Conservation (phyloP, 2,113 vertebrate species). For the Numenius arquata region DNA sequence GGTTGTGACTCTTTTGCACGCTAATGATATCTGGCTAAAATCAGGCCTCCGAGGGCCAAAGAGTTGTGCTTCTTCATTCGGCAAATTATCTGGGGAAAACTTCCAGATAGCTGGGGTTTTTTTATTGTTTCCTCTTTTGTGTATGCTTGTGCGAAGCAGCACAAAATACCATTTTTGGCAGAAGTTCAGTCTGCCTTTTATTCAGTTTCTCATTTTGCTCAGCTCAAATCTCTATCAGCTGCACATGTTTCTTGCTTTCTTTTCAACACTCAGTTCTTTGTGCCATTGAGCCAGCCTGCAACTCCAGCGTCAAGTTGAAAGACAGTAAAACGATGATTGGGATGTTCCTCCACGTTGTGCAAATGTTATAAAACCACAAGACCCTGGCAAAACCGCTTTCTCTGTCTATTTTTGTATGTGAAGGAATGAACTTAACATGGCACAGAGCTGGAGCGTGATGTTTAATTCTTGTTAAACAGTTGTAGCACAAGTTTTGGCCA, state of each 20-base stretch:
- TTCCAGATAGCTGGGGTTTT: neutral
- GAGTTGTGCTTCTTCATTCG: constrained; percentile 9
- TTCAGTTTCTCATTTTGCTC: neutral
- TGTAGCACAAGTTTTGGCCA: neutral
- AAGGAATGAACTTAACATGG: neutral
- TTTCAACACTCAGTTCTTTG: neutral
- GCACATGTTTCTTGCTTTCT: neutral
- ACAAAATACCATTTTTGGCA: constrained; percentile 19
- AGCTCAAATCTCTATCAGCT: neutral
- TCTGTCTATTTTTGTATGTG: neutral
- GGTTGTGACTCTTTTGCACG: constrained; percentile 24
- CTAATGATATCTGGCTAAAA: constrained; percentile 58
- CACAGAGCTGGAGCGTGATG: neutral
- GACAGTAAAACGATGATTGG: neutral
- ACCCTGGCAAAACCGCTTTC: neutral
- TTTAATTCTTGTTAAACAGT: constrained; percentile 33
- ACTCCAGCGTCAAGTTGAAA: constrained; percentile 1
- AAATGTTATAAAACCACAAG: constrained; percentile 27
- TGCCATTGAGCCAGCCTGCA: constrained; percentile 22
- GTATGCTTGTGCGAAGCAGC: neutral
- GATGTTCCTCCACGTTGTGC: neutral
- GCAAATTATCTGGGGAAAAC: neutral
- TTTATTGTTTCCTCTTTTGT: neutral
- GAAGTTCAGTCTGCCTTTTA: neutral
- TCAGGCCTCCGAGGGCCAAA: constrained; percentile 1